Percentiles rank a stretch among this genome's conserved stretches.
Conservation (phyloP, 2,888 invertebrate genomes). For the Epicampocera succincta region DNA sequence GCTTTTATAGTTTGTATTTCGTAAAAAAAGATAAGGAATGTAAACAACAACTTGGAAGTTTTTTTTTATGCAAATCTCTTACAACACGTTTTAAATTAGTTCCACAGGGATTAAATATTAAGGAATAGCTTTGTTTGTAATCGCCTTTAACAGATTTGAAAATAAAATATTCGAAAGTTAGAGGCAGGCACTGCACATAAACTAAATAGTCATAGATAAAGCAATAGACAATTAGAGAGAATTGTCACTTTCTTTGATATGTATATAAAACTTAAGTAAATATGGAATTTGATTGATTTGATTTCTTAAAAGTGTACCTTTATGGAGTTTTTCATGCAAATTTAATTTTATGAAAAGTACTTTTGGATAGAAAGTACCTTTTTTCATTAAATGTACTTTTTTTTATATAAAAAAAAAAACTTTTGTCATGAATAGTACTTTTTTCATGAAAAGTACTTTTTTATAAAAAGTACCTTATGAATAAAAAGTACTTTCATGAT, state of each 20-base stretch:
- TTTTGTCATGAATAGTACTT: not conserved
- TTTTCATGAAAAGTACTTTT: conserved; percentile 1
- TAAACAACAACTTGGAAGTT: conserved; percentile 20
- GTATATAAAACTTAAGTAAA: too few species aligned
- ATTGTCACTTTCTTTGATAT: too few species aligned
- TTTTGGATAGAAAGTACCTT: not conserved
- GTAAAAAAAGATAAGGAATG: not conserved
- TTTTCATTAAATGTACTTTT: not conserved
- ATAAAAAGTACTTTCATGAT: not conserved
- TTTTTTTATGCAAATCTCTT: conserved; percentile 62
- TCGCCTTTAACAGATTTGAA: conserved; percentile 5
- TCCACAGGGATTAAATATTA: conserved; percentile 59
- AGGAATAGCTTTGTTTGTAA: conserved; percentile 44
- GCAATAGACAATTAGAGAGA: too few species aligned
- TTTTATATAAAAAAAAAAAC: too few species aligned
- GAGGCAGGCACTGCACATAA: not conserved
- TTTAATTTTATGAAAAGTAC: too few species aligned
- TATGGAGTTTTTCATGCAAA: not conserved
- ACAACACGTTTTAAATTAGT: conserved; percentile 65
- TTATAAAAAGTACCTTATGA: not conserved
- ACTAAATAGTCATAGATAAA: conserved; percentile 16
- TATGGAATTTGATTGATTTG: too few species aligned
- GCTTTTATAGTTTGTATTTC: conserved; percentile 39
- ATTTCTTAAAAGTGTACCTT: not conserved
- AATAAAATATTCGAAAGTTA: not conserved